Evolutionary conservation across 2,888 invertebrate genomes (phyloP), one percentile per base, ranked within the genome.

Genomic region (Hermaeophaga mercurialis): DNA sequence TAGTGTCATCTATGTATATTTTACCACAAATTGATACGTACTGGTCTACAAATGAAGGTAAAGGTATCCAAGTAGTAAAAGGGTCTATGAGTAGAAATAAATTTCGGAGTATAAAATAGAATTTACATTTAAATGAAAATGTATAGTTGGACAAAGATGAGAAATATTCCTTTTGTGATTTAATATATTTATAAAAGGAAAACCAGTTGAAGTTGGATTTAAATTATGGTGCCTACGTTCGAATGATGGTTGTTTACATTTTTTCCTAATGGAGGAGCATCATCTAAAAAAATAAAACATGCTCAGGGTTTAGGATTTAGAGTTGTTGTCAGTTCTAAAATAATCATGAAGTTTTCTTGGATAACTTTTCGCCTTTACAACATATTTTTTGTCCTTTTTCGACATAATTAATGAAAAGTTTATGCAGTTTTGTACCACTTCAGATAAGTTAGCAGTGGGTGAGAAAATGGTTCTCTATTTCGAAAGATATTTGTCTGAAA

Each of bases 161-260:
- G 4, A 22, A 22, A 6, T 22, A 22, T 22, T 22, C 22, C 6
- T n/a, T n/a, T n/a, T n/a, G n/a, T n/a, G n/a, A n/a, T n/a, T n/a
- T n/a, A 70, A 72, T 56, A 68, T 68, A 65, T 72, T 67, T 53
- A 65, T 72, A 11, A 63, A 63, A 58, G 64, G 65, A 17, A 71
- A 71, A 46, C 68, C 68, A 8, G 65, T 70, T 0, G 58, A 70
- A 5, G 70, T 72, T 52, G 68, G 69, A 2, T 69, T 63, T 46
- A 71, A 70, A 46, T 28, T 28, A 9, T 28, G 28, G 28, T 33
- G 12, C 33, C 7, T 12, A 33, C 65, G 66, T 53, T 66, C 65
- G 4, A 54, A 61, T 22, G 57, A 61, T 54, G 67, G 67, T 28
- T 68, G 65, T 49, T 48, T 65, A 19, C 63, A 38, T 68, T 61